Base-by-base conservation (phyloP, 2,888 invertebrate genomes). In the Agrenia bidenticulata region DNA sequence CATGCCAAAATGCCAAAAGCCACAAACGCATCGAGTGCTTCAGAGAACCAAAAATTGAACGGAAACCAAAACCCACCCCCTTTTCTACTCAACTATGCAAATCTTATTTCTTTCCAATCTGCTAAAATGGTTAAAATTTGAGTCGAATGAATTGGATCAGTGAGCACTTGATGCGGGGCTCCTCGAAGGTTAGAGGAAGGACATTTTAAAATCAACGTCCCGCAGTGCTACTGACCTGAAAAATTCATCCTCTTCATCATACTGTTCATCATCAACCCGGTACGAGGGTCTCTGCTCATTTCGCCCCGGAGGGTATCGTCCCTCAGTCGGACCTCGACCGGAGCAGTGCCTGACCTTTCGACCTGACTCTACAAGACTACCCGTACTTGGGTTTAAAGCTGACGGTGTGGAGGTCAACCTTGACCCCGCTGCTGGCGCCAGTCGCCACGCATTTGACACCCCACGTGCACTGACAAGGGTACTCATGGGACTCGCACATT, bases 221-320 rank as follows among this genome's bases (percentile, higher is more conserved):
- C 45, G 45, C 45, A 45, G 45, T 45, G 45, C 45, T 45, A 45
- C 45, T 45, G 32, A 32, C 32, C 32, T 32, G 45, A 45, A 45
- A 45, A 45, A 45, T 45, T 45, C 45, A 45, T 45, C 45, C 45
- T 45, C 45, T 5, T 45, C 45, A 19, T 45, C 45, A 45, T 45
- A 5, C n/a, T 45, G n/a, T 15, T 45, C 45, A 19, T 5, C 45
- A 19, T 17, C 19, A 15, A 45, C 4, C 45, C 45, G 45, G 5
- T 5, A 19, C 5, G 45, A 45, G 9, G 45, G 45, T 45, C 45
- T 15, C n/a, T 45, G 45, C 45, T 45, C 45, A 45, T 17, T 45
- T 5, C 45, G 5, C 45, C 45, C 45, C 5, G 5, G 9, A 45
- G n/a, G n/a, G 19, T 15, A 17, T 45, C 45, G n/a, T 17, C n/a